Evolutionary conservation across 1,140 invertebrate species (phyloP), one percentile per base, ranked within the genome.

Genomic region (Gryllus bimaculatus): DNA sequence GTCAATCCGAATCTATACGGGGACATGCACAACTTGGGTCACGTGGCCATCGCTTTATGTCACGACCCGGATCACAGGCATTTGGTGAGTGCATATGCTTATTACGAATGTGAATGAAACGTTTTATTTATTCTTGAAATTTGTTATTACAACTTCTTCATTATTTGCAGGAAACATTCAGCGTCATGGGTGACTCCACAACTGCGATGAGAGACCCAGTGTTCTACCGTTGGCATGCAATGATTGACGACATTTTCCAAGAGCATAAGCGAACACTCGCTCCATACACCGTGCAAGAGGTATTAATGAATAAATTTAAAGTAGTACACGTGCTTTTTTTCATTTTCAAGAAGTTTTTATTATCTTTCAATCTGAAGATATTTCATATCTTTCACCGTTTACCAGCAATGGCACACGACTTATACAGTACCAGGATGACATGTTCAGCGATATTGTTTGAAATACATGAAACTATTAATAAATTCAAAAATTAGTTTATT

Each of bases 131-230:
- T 39, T 39, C 26, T 39, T 39, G 26, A 39, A 39, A 1, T 39
- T 39, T 39, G 26, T 39, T 39, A 39, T 66, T 66, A 13, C 2
- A 48, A 76, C 48, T 15, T 79, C 26, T 47, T 79, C 20, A 8
- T 73, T 79, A 26, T 82, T 78, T 80, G 79, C 81, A 90, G 88
- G 90, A 92, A 86, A 87, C 87, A 7, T 91, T 91, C 80, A 87
- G 89, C 20, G 88, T 92, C 0, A 93, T 93, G 88, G 91, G 90
- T n/a, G 92, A 93, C 82, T 87, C 90, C 0, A 89, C 91, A 0
- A 93, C 92, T 13, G 90, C 92, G 7, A 92, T 94, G 93, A 88
- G 87, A n/a, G 87, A 88, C 80, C 86, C 86, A 12, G 81, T 86
- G 12, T 88, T 88, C 80, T 88, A 86, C 81, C 82, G 85, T 26